Base-by-base conservation (phyloP, 2,113 vertebrate genomes). In the Pygoscelis adeliae region DNA sequence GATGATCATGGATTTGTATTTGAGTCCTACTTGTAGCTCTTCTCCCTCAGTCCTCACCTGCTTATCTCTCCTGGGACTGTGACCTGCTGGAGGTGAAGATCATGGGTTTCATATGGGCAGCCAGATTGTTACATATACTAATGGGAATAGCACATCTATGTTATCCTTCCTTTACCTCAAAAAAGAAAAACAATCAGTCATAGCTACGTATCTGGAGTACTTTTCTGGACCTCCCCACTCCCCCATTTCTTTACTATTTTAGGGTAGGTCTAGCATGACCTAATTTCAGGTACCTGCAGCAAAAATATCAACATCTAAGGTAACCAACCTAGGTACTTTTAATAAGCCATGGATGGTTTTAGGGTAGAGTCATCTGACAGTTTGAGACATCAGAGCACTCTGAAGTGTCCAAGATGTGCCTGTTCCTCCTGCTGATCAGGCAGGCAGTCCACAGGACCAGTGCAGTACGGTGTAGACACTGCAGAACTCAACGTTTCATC, bases 401-500 rank as follows among this genome's bases (percentile, higher is more conserved):
- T 32, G 38, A n/a, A 76, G 52, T 21, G 22, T 23, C 10, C 6
- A 16, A 38, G n/a, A 20, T 67, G 46, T 79, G n/a, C 55, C 65
- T 70, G 17, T 49, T 67, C 17, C 47, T 84, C 38, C 81, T 71
- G 59, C 46, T 82, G 69, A 25, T 10, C 30, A n/a, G 69, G 32
- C 46, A 84, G 63, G 34, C 36, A 44, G 15, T 19, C 30, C 15
- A 10, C 55, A 77, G 87, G 23, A 36, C 53, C 34, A 47, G 5
- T 1, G 40, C 14, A 34, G 18, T 9, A 18, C 0, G 0, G 42
- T 27, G 20, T 5, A 87, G 40, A 36, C 27, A 15, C 36, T 62
- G 23, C 42, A 93, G 61, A 83, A 47, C 4, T 74, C 56, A 42
- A 3, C 0, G 2, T 71, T 78, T 82, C 18, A 0, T 47, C 34